Evolutionary conservation across 1,140 invertebrate genomes (phyloP).

Genomic region (Neodiprion fabricii): DNA sequence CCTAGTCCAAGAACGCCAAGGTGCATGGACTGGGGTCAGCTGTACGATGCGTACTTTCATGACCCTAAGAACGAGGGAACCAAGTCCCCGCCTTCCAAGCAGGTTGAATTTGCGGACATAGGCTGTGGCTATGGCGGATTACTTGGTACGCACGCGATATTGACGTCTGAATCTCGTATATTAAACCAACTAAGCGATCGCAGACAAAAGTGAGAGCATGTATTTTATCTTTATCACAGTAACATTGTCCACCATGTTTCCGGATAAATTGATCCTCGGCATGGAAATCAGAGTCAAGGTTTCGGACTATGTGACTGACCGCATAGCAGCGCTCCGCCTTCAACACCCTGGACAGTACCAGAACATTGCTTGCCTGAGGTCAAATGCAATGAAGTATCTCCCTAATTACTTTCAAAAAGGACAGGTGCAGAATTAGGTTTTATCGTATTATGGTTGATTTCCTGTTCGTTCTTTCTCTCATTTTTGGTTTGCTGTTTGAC

Average conservation of each 20-base stretch:
- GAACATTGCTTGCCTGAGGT: constrained; percentile 95
- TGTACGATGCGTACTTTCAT: constrained; percentile 74
- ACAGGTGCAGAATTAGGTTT: constrained; percentile 68
- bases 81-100: constrained; percentile 43
- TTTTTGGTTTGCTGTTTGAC: neutral
- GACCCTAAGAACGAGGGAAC: constrained; percentile 24
- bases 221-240: constrained; percentile 66
- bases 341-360: constrained; percentile 81
- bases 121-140: constrained; percentile 99
- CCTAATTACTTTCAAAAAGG: constrained; percentile 97
- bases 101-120: constrained; percentile 94
- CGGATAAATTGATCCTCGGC: constrained; percentile 88
- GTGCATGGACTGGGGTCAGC: constrained; percentile 76
- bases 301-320: constrained; percentile 96
- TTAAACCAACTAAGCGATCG: neutral
- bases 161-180: constrained; percentile 15
- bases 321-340: constrained; percentile 85
- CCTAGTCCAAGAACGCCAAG: constrained; percentile 73
- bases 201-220: neutral
- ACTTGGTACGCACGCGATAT: constrained; percentile 68
- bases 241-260: constrained; percentile 89
- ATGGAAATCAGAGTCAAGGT: constrained; percentile 99
- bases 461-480: neutral
- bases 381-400: constrained; percentile 99
- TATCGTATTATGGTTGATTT: neutral